Evolutionary conservation across 2,888 invertebrate species (phyloP).

Genomic region (Bruchidius siliquastri): DNA sequence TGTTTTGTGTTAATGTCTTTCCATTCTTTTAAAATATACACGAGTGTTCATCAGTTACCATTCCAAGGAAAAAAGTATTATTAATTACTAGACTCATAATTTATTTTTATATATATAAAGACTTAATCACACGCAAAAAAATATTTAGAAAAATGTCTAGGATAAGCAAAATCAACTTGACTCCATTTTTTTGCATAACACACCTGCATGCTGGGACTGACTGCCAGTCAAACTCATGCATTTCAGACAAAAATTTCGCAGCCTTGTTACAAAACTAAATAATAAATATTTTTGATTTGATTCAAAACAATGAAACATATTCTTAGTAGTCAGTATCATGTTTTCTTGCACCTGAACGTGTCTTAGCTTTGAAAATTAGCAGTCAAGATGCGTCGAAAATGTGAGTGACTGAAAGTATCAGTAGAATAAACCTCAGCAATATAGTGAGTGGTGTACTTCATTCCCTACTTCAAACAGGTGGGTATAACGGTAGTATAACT

Average conservation of each 20-base stretch:
- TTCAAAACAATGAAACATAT: not conserved
- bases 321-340: not conserved
- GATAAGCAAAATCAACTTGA: too few relatives aligned
- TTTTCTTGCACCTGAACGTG: not conserved
- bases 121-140: too few relatives aligned
- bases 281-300: not conserved
- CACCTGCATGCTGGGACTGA: too few relatives aligned
- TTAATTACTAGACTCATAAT: too few relatives aligned
- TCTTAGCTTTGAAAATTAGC: not conserved
- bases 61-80: too few relatives aligned
- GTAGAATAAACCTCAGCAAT: not conserved
- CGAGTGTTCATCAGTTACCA: too few relatives aligned
- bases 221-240: too few relatives aligned
- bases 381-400: not conserved
- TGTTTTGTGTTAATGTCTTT: too few relatives aligned
- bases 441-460: not conserved
- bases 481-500: not conserved
- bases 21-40: too few relatives aligned
- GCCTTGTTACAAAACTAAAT: not conserved
- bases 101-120: too few relatives aligned
- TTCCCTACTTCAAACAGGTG: not conserved
- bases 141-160: too few relatives aligned
- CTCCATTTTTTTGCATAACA: not conserved
- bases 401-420: not conserved
- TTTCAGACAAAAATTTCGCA: not conserved